Evolutionary conservation across 2,113 vertebrate species (phyloP), one percentile per base, ranked within the genome.

Genomic region (Illadopsis cleaveri): DNA sequence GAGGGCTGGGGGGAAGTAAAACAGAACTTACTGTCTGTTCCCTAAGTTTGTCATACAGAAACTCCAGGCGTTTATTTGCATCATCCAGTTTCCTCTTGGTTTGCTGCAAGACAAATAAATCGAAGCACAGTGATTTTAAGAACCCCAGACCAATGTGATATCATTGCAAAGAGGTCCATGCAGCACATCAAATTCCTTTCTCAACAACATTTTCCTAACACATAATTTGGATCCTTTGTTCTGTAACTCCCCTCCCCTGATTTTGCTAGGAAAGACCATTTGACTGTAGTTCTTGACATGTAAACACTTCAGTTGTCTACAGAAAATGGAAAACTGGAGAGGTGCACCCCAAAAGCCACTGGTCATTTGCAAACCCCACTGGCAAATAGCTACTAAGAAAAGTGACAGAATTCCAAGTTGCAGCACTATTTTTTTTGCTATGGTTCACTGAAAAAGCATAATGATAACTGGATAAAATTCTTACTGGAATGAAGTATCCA

Each of bases 11-110:
- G 23, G 25, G 15, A 40, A 54, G 10, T 40, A 81, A 75, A 89
- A 1, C 13, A 83, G 9, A 89, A 94, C 99, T 99, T 98, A 99
- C 99, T 38, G 98, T 98, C 96, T 99, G 98, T 86, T 99, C 99
- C 96, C 99, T 97, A 82, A 99, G 99, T 97, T 99, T 99, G 97
- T 99, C 99, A 51, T 99, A 99, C 1, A 99, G 98, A 80, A 98
- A 98, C 90, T 99, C 99, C 95, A 99, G 96, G 51, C 99, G 99
- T 89, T 99, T 99, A 97, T 98, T 99, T 42, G 99, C 99, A 69
- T 99, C 99, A 50, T 99, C 99, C n/a, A 99, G 97, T 94, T 99
- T 99, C 96, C 99, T 99, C 97, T 98, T 99, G 38, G 99, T 99
- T 99, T 99, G 99, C 99, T 99, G 96, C 56, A 89, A 95, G 53